Evolutionary conservation across 2,113 vertebrate genomes (phyloP).

Genomic region (Pan troglodytes): NHGRI_mPanTro3-v2.1_pri NC_072403.2:136307001-136307500

Average conservation of each 20-base stretch:
- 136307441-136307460: not conserved
- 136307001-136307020: conserved; percentile 69
- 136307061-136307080: conserved; percentile 36
- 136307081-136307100: conserved; percentile 49
- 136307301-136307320: not conserved
- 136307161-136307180: not conserved
- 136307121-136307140: conserved; percentile 5
- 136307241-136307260: not conserved
- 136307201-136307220: not conserved
- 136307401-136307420: not conserved
- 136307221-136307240: not conserved
- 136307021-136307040: conserved; percentile 62
- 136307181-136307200: not conserved
- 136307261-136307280: not conserved
- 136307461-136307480: not conserved
- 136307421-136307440: not conserved
- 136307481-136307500: not conserved
- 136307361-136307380: not conserved
- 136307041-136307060: conserved; percentile 41
- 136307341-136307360: not conserved
- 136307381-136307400: not conserved
- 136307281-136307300: not conserved
- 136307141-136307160: conserved; percentile 35
- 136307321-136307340: not conserved
- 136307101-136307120: conserved; percentile 20